Conservation (phyloP, 2,113 vertebrate genomes). For the Paedocypris sp. region DNA sequence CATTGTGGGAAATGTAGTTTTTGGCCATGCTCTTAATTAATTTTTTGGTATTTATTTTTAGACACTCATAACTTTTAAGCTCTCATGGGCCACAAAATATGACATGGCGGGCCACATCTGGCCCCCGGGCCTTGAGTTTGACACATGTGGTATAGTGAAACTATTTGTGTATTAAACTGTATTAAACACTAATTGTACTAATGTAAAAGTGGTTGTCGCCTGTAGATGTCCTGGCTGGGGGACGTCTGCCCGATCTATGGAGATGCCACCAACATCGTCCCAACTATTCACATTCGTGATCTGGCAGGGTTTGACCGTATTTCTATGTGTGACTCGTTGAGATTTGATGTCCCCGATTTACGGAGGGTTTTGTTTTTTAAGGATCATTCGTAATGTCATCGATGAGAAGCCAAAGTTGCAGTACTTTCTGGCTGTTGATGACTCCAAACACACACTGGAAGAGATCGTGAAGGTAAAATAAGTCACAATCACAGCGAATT, state of each 20-base stretch:
- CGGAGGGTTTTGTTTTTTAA: constrained; percentile 40
- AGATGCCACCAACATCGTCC: constrained; percentile 71
- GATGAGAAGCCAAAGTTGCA: constrained; percentile 59
- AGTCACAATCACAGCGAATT: not conserved
- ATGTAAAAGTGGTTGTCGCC: not conserved
- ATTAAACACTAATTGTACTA: too few relatives aligned
- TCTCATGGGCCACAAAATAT: too few relatives aligned
- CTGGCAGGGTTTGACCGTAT: constrained; percentile 66
- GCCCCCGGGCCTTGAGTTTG: too few relatives aligned
- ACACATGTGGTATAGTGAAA: too few relatives aligned
- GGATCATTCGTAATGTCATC: constrained; percentile 76
- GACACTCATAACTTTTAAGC: too few relatives aligned
- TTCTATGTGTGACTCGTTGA: too few relatives aligned
- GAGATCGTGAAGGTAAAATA: constrained; percentile 72
- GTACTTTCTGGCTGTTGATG: constrained; percentile 79
- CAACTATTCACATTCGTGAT: constrained; percentile 78
- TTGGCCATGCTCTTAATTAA: too few relatives aligned
- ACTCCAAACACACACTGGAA: constrained; percentile 62
- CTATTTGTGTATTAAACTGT: too few relatives aligned
- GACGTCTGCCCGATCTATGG: constrained; percentile 68
- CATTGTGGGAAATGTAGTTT: too few relatives aligned
- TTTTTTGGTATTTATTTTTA: too few relatives aligned
- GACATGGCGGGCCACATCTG: too few relatives aligned
- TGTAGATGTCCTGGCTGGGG: constrained; percentile 74
- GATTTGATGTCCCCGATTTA: not conserved